phyloP scores from a whole-genome alignment of 2,113 vertebrate species.

The Sinosuthora webbiana region DNA sequence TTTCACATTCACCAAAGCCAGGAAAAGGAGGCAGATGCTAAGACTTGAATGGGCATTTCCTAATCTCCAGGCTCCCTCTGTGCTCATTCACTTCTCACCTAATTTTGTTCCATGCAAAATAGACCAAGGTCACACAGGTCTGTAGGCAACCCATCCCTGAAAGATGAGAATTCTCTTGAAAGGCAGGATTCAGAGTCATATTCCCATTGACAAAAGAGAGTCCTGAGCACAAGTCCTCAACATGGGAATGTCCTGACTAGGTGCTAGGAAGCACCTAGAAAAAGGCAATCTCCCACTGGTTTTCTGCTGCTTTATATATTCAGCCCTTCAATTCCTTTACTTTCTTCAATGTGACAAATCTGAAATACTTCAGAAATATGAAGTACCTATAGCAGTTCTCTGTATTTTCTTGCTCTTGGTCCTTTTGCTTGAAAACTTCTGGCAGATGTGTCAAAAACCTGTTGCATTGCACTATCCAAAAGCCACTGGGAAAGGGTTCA shows the following conservation, averaged over 20 bases:
- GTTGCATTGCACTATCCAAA: not conserved
- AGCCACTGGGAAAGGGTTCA: not conserved
- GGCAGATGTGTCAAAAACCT: not conserved
- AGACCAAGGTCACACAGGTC: not conserved
- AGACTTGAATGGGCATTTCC: not conserved
- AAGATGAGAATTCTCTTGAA: not conserved
- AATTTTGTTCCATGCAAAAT: not conserved
- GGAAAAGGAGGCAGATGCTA: not conserved
- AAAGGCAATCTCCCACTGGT: not conserved
- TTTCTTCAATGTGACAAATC: not conserved
- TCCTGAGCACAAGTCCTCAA: not conserved
- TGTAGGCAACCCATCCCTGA: not conserved
- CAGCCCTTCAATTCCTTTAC: not conserved
- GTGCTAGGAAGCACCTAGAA: not conserved
- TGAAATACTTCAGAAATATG: not conserved
- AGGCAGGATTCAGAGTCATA: not conserved
- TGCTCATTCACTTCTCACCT: accelerated
- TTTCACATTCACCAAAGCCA: not conserved
- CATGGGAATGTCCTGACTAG: accelerated
- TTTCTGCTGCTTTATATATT: not conserved
- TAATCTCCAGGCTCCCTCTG: not conserved
- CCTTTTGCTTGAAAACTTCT: not conserved
- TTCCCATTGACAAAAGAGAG: not conserved
- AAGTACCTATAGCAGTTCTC: not conserved
- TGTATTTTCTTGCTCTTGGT: not conserved